Percentiles rank a stretch among this genome's conserved stretches.
Conservation (phyloP, 1,140 invertebrate genomes). For the Lethocerus indicus region DNA sequence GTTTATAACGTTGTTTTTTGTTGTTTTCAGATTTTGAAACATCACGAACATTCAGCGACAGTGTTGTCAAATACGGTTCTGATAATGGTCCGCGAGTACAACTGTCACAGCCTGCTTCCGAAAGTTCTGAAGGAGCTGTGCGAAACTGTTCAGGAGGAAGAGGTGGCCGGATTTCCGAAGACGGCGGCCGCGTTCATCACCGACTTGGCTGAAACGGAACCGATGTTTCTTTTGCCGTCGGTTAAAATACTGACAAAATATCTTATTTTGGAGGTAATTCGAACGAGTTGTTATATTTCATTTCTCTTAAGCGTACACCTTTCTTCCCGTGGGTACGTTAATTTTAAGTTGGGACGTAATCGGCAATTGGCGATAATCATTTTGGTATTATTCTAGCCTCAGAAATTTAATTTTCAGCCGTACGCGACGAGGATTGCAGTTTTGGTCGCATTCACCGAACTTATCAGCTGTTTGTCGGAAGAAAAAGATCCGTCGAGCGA, state of each 20-base stretch:
- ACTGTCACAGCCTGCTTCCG: constrained; percentile 41
- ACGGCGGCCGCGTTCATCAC: constrained; percentile 47
- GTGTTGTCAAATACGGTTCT: constrained; percentile 48
- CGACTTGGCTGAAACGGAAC: constrained; percentile 43
- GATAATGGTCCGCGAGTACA: constrained; percentile 41
- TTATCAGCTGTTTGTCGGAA: constrained; percentile 45
- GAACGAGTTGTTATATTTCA: constrained; percentile 24
- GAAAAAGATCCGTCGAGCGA: constrained; percentile 52
- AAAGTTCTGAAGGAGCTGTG: constrained; percentile 58
- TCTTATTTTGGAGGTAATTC: constrained; percentile 36
- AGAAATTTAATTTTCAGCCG: constrained; percentile 32
- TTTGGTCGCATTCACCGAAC: constrained; percentile 57
- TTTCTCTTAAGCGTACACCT: background rate
- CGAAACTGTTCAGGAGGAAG: constrained; percentile 33
- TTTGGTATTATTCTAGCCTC: constrained; percentile 9
- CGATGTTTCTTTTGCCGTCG: constrained; percentile 42
- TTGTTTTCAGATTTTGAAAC: constrained; percentile 45
- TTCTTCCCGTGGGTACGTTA: too few species aligned
- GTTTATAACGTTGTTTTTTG: too few species aligned
- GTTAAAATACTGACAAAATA: constrained; percentile 35
- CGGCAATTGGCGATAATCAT: too few species aligned
- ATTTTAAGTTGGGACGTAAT: too few species aligned
- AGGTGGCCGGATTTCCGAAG: constrained; percentile 38
- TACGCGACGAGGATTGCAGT: constrained; percentile 66
- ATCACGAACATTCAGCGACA: constrained; percentile 46